Evolutionary conservation across 2,797 vertebrate species (phyloP), one percentile per base, ranked within the genome.

Genomic region (Aplochiton taeniatus): DNA sequence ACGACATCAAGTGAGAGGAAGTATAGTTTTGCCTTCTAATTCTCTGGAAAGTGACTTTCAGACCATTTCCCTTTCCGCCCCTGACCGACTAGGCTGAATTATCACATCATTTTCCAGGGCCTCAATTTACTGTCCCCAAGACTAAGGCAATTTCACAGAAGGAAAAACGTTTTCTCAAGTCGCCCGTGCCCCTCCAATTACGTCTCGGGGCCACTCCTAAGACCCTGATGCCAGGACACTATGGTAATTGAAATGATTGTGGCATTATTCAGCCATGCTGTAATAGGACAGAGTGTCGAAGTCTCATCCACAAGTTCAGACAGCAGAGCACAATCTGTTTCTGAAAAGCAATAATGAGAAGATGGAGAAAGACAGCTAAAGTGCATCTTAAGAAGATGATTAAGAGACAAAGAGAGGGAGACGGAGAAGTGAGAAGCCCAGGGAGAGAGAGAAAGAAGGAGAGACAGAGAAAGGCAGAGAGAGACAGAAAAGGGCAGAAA

Each of bases 171-270:
- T 83, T 66, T 69, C 74, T 75, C 64, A 56, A 67, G 76, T 75
- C n/a, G 31, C 57, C 69, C 47, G 11, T 72, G 74, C 75, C 71
- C 79, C 76, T 80, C 72, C 80, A 85, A 86, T 85, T 83, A 80
- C 69, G 78, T 82, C 72, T 84, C 74, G 76, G 74, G 78, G 78
- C 79, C 79, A 72, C 77, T 74, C 82, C 65, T 74, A 82, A 75
- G 75, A 72, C 61, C 75, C 62, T 61, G 1, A 78, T 74, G 31
- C 75, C 65, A 65, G 18, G 68, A n/a, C 8, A 5, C 72, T 70
- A 69, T 70, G 58, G 64, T 84, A 87, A 89, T 88, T 90, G 85
- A 87, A 88, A 88, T 84, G 85, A 87, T 81, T 84, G 81, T 77
- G 57, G 70, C 69, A 77, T 78, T 82, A 85, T 83, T 86, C 66